Conservation (phyloP, 2,888 invertebrate species). For the Phaedon cochleariae region DNA sequence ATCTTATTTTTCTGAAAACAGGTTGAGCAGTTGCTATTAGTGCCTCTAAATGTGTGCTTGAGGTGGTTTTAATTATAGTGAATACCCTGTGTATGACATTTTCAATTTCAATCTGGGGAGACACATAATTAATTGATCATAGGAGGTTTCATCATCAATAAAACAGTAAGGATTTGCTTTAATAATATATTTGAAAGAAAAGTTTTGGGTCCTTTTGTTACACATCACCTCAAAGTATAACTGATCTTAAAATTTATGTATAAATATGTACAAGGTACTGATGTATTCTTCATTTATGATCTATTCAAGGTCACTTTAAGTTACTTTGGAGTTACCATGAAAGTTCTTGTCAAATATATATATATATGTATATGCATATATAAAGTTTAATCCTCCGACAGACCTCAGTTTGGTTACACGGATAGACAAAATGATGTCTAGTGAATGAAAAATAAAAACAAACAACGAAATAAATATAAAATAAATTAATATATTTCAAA, state of each 20-base stretch:
- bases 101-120: too few species aligned
- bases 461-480: constrained; percentile 54
- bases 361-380: background rate
- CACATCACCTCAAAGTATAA: constrained; percentile 58
- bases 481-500: constrained; percentile 59
- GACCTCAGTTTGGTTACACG: constrained; percentile 54
- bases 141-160: background rate
- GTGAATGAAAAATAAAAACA: constrained; percentile 39
- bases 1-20: too few species aligned
- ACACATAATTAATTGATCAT: too few species aligned
- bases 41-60: too few species aligned
- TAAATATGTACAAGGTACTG: constrained; percentile 61
- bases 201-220: constrained; percentile 57
- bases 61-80: too few species aligned
- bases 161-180: constrained; percentile 35
- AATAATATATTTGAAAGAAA: constrained; percentile 53
- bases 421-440: constrained; percentile 5
- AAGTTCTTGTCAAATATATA: constrained; percentile 32
- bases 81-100: too few species aligned
- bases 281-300: constrained; percentile 55
- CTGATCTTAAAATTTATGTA: constrained; percentile 51
- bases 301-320: constrained; percentile 62
- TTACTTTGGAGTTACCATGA: constrained; percentile 55
- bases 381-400: constrained; percentile 23
- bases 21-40: too few species aligned